These are phyloP conservation scores for Anolis apletophallus DNA, from an alignment of 2,797 vertebrate genomes.

Conservation along the genomic window DNA sequence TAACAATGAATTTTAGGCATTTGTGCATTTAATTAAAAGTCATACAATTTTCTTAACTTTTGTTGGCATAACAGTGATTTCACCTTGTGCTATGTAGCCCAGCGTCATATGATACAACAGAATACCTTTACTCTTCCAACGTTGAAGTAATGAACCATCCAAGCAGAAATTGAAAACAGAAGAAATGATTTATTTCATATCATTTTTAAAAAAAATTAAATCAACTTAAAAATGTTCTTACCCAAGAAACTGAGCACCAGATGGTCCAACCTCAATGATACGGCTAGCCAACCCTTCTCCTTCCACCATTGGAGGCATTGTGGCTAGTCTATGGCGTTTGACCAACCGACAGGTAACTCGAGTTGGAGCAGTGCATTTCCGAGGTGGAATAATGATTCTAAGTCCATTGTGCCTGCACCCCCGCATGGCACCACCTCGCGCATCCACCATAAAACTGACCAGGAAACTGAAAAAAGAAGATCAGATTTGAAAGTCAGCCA, in stretches of 20 bases:
- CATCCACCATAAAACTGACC: slow-evolving; percentile 99
- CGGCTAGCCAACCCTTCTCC: slow-evolving; percentile 95
- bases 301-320: slow-evolving; percentile 97
- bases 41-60: not conserved
- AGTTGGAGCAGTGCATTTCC: slow-evolving; percentile 95
- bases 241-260: slow-evolving; percentile 98
- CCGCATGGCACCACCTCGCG: slow-evolving; percentile 95
- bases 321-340: slow-evolving; percentile 94
- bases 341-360: slow-evolving; percentile 96
- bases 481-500: slow-evolving; percentile 14
- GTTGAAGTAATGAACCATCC: slow-evolving; percentile 32
- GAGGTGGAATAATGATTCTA: slow-evolving; percentile 94
- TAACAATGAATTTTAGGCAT: not conserved
- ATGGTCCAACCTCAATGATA: slow-evolving; percentile 95
- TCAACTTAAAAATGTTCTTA: slow-evolving; percentile 78
- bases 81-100: not conserved
- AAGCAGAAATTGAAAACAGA: slow-evolving; percentile 15
- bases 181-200: rapidly evolving
- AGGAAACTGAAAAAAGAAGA: slow-evolving; percentile 86
- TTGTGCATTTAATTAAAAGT: slow-evolving; percentile 28
- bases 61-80: not conserved
- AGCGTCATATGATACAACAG: not conserved
- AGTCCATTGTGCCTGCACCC: slow-evolving; percentile 96
- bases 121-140: not conserved
- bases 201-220: not conserved